phyloP scores from a whole-genome alignment of 2,888 invertebrate genomes.

The Lasioglossum oenotherae region DNA sequence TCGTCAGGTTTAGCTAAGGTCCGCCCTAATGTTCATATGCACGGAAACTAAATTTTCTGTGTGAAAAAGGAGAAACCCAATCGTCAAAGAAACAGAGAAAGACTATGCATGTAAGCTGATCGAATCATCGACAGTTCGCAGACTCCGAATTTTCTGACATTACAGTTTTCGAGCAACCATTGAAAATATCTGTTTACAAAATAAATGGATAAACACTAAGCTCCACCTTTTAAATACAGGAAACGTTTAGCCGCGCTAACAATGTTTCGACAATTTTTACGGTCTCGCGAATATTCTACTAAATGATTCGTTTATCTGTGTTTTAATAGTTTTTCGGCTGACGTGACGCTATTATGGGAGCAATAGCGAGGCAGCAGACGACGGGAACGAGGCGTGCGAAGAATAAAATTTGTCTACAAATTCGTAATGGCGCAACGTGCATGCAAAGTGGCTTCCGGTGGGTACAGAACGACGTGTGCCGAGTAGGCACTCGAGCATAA shows the following conservation, averaged over 20 bases:
- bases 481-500: not conserved
- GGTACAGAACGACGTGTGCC: conserved; percentile 12
- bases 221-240: not conserved
- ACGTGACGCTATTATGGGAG: not conserved
- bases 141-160: too few species aligned
- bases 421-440: conserved; percentile 20
- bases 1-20: too few species aligned
- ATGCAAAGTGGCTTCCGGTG: conserved; percentile 26
- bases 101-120: too few species aligned
- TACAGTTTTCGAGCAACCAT: too few species aligned
- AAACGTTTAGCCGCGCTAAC: not conserved
- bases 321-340: not conserved
- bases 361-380: not conserved
- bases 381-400: conserved; percentile 20
- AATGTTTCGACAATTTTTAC: not conserved
- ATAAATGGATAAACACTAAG: too few species aligned
- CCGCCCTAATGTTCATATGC: too few species aligned
- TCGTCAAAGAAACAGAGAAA: too few species aligned
- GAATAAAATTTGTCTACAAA: conserved; percentile 46
- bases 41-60: too few species aligned
- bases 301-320: not conserved
- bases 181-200: too few species aligned
- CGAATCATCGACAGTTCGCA: too few species aligned
- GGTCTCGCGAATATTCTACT: too few species aligned
- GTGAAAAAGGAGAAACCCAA: too few species aligned